Base-by-base conservation (phyloP, 2,888 invertebrate species). In the Apoda limacodes region DNA sequence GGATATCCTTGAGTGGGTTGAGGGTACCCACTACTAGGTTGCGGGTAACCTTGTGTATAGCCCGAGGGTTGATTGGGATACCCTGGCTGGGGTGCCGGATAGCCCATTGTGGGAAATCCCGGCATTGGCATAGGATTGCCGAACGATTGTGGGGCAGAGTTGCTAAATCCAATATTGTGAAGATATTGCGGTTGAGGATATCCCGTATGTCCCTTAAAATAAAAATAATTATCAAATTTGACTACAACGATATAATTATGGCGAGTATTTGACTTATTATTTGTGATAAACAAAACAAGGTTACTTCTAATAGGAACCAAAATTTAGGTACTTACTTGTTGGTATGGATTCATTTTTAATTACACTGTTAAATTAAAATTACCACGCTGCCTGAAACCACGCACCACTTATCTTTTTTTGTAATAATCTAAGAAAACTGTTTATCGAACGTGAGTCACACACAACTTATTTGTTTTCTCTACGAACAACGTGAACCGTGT, bases 141-240 rank as follows among this genome's bases (percentile, higher is more conserved):
- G 38, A 82, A 81, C 5, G 80, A 76, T 44, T 82, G 82, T 35
- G 82, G 82, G 34, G 78, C 76, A 10, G 57, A 42, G 63, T 81
- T 81, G 58, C 49, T 46, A 68, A 67, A 81, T 59, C 82, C 82
- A 45, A 78, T 48, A 62, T 75, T 81, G 58, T 76, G 78, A 43
- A 68, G 55, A 48, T 75, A 81, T 52, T 59, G 71, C 51, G 63
- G 78, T 56, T 67, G 78, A 50, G 72, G 78, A 58, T 55, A 83
- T 76, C 83, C 83, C 59, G 64, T 66, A 63, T 66, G 80, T 60
- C 64, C 85, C 85, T 69, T 84, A 50, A 65, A 82, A 63, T 43
- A 41, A 65, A 65, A 64, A 12, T 37, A 12, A 35, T 20, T 30
- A 5, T 23, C 19, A 11, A n/a, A 28, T 21, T 22, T 35, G 27